Base-by-base conservation (phyloP, 2,113 vertebrate species). In the Eurystomus gularis region DNA sequence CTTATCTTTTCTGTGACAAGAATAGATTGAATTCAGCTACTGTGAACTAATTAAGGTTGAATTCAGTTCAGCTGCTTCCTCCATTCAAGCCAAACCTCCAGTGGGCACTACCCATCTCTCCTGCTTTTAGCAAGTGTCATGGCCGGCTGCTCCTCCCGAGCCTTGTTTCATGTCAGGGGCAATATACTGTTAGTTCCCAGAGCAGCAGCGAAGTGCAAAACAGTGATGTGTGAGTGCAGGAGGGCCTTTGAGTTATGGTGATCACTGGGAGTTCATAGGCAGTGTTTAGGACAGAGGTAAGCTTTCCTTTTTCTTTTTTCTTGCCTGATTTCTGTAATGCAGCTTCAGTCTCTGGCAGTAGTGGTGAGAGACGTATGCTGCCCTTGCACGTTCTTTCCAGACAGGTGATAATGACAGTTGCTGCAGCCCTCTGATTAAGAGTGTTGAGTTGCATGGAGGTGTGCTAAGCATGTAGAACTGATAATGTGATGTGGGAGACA, bases 21-120 rank as follows among this genome's bases (percentile, higher is more conserved):
- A 86, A 60, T 48, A 92, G 76, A 52, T 89, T 76, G 73, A 72
- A 79, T 94, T 96, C 1, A 0, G 48, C 65, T 91, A 51, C 75
- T 76, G 65, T 82, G 93, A 93, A 76, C 93, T 97, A 84, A 86
- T 95, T 84, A 96, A 82, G 73, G 49, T 82, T 91, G 65, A 96
- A 93, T 91, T 84, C 84, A 84, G 54, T 82, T 93, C 57, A 72
- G 3, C 57, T 95, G 52, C 39, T 82, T 60, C 60, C 88, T 88
- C 35, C 54, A 17, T 92, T 70, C 26, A 69, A 94, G 89, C 52
- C 7, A 62, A 81, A 57, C 26, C 44, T 84, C 48, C 31, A 21
- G 64, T 19, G 76, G 17, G 29, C 76, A 33, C 44, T 82, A 6
- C 28, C 17, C 18, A 5, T 64, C 37, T 87, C 44, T 92, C 48